These are phyloP conservation scores for Falco concolor DNA, from an alignment of 2,797 vertebrate species.

Conservation along the genomic window DNA sequence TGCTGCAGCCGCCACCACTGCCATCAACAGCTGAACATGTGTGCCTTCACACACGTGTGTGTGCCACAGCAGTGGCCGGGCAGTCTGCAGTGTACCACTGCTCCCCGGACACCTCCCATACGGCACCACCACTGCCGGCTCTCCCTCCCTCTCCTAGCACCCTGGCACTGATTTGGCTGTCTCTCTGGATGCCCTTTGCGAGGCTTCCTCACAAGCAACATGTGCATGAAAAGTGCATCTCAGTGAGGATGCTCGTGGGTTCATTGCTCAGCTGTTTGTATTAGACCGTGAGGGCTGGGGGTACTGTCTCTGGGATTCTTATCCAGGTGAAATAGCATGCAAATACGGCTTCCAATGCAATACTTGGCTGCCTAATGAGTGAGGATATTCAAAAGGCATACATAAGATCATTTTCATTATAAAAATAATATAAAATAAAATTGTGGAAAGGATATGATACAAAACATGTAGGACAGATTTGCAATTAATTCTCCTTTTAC, in stretches of 20 bases:
- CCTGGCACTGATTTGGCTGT: neutral
- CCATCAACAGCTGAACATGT: neutral
- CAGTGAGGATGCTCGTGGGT: neutral
- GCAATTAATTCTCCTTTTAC: neutral
- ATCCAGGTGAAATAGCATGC: neutral
- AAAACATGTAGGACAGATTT: neutral
- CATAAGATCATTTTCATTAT: neutral
- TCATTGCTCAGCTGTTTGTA: neutral
- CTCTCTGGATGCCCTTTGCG: accelerated
- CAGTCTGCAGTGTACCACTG: no score
- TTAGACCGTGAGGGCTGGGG: neutral
- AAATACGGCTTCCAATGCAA: neutral
- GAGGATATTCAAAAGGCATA: neutral
- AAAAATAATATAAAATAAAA: neutral
- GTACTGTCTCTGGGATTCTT: neutral
- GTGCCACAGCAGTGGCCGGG: accelerated
- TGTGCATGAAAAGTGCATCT: accelerated
- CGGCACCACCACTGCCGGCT: neutral
- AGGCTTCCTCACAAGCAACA: neutral
- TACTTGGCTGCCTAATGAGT: neutral
- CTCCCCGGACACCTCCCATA: accelerated
- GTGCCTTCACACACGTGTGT: neutral
- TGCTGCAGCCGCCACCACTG: neutral
- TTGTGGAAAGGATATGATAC: neutral
- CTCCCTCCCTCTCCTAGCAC: neutral